A percentile compares a stretch with the other conserved stretches of the same genome.
These are phyloP conservation scores for Melanotaenia trifasciata DNA, from an alignment of 2,797 vertebrate species.

Conservation along the genomic window DNA sequence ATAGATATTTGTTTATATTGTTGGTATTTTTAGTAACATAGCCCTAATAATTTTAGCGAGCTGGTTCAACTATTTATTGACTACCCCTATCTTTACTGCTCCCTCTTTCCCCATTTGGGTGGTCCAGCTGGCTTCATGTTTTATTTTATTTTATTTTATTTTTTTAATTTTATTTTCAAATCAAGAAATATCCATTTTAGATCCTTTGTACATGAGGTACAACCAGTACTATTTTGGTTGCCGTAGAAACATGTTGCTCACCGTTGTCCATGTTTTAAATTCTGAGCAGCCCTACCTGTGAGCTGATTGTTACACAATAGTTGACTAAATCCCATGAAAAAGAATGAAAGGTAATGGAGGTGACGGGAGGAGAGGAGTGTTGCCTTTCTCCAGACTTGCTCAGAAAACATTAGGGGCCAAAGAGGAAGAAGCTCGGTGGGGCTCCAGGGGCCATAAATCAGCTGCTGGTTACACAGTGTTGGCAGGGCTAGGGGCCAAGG, in stretches of 20 bases:
- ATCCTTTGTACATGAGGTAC: not conserved
- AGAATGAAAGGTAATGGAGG: constrained; percentile 28
- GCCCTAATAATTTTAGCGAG: not conserved
- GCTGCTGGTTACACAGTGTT: constrained; percentile 83
- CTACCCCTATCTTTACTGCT: not conserved
- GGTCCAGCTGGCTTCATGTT: not conserved
- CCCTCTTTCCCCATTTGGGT: not conserved
- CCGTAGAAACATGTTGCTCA: not conserved
- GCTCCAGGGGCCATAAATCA: constrained; percentile 90
- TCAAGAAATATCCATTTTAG: not conserved
- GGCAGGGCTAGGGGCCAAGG: constrained; percentile 71
- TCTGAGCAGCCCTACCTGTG: constrained; percentile 15
- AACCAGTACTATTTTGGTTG: not conserved
- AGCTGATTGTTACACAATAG: constrained; percentile 32
- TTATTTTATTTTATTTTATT: not conserved
- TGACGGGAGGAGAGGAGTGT: constrained; percentile 47
- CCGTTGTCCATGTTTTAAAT: constrained; percentile 9
- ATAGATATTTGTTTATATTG: not conserved
- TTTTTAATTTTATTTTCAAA: not conserved
- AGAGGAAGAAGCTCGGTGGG: constrained; percentile 87
- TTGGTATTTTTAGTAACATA: not conserved
- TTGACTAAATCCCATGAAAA: constrained; percentile 31
- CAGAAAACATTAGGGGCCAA: constrained; percentile 88
- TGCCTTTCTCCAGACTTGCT: constrained; percentile 81
- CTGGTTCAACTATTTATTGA: not conserved